Evolutionary conservation across 2,888 invertebrate species (phyloP).

Genomic region (Leptura quadrifasciata): DNA sequence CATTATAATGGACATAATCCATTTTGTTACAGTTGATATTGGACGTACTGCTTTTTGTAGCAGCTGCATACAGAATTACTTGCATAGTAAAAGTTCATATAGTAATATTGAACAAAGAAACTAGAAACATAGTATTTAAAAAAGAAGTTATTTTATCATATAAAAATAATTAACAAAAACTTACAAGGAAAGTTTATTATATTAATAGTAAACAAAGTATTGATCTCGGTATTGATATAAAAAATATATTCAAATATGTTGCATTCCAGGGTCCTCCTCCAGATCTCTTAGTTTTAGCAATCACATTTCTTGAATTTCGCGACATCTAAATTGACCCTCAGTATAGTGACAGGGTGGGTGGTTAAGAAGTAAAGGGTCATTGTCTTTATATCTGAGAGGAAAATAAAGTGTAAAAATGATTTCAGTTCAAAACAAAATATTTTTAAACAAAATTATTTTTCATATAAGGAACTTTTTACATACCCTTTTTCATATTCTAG

Average conservation of each 20-base stretch:
- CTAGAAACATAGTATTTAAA: neutral
- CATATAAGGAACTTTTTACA: neutral
- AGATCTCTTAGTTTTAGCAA: neutral
- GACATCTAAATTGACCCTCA: neutral
- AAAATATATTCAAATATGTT: neutral
- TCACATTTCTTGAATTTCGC: neutral
- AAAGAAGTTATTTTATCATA: neutral
- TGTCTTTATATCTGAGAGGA: neutral
- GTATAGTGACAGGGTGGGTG: too few species aligned
- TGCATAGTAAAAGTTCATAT: neutral
- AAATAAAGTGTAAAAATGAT: neutral
- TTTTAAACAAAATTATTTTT: neutral
- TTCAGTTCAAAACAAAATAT: neutral
- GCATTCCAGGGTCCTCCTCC: neutral
- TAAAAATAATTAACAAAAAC: neutral
- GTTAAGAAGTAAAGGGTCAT: neutral
- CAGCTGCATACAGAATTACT: neutral
- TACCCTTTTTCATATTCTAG: neutral
- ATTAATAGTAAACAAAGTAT: neutral
- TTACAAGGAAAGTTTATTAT: neutral
- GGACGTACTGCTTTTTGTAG: neutral
- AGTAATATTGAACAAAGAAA: neutral
- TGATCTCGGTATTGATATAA: neutral
- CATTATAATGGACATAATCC: neutral
- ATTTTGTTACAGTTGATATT: neutral